Percentiles rank a stretch among this genome's conserved stretches.
Evolutionary conservation across 2,797 vertebrate genomes (phyloP).

Genomic region (Thamnophis elegans): DNA sequence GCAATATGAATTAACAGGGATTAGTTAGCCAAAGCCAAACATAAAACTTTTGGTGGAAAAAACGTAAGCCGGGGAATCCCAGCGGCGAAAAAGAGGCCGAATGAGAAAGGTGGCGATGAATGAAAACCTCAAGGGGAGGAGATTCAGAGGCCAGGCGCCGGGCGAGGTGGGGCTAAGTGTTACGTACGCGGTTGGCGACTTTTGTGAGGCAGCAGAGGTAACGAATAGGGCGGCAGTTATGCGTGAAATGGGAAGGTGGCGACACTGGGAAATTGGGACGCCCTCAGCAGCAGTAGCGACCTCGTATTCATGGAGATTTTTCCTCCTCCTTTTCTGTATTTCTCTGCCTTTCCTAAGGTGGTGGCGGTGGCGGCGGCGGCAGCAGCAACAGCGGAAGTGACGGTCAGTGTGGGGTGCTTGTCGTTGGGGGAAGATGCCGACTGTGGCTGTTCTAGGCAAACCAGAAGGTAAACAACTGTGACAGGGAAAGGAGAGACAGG

Average conservation of each 20-base stretch:
- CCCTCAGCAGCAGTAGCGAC: conserved; percentile 13
- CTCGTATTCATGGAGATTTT: conserved; percentile 6
- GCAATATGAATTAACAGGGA: neutral
- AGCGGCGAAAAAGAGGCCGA: neutral
- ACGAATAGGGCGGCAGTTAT: neutral
- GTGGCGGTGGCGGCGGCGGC: conserved; percentile 40
- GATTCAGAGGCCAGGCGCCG: neutral
- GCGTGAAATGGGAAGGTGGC: neutral
- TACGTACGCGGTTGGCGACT: neutral
- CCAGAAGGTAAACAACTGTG: conserved; percentile 70
- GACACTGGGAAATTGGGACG: neutral
- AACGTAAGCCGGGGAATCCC: neutral
- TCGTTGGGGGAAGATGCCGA: conserved; percentile 68
- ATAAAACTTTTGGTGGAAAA: neutral
- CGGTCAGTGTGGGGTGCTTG: conserved; percentile 47
- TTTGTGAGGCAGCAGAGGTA: neutral
- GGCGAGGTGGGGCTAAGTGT: neutral
- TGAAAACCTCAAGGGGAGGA: neutral
- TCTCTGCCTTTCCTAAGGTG: conserved; percentile 29
- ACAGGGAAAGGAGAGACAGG: conserved; percentile 38
- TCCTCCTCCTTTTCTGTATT: neutral
- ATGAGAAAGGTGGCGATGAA: neutral
- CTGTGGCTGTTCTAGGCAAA: conserved; percentile 60
- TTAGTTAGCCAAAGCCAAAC: rapidly evolving
- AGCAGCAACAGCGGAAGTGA: conserved; percentile 68